Base-by-base conservation (phyloP, 2,113 vertebrate species). In the Pseudorhombus dupliciocellatus region DNA sequence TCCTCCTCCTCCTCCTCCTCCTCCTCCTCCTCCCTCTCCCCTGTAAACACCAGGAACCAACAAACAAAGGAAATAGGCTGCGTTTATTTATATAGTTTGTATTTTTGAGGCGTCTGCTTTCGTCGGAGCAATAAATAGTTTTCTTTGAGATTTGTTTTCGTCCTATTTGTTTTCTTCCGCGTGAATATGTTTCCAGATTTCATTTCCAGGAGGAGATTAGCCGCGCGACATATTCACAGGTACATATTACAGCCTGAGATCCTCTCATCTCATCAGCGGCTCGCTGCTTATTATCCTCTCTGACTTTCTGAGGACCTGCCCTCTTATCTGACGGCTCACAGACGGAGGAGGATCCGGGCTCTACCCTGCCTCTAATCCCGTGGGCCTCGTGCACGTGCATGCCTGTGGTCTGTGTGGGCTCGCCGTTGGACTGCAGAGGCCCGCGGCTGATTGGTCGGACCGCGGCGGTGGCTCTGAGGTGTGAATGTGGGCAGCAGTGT, bases 401-500 rank as follows among this genome's bases (percentile, higher is more conserved):
- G 34, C 12, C 34, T 3, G 10, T 12, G 34, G 3, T 37, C 26
- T 37, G 34, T 11, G 34, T 37, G 34, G 10, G 34, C 10, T 9
- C 34, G 2, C 10, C 34, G 34, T 12, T 37, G 34, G 34, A 37
- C 34, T 37, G 34, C 34, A 37, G 34, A 37, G 34, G 21, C 28
- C 75, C 59, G 66, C 28, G 72, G 67, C 16, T 28, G 71, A 59
- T 24, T 53, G 77, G 44, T 28, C n/a, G 70, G 57, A 46, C 58
- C 37, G 61, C 46, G 70, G 70, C 70, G n/a, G 70, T 66, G n/a
- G 58, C 54, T 63, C 78, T 15, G 66, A 77, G 58, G 63, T 64
- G 82, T 70, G 70, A 53, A 26, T 20, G 70, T 21, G 65, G 37
- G 68, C 31, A 8, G 31, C 31, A 9, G 2, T 37, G 34, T 37